Evolutionary conservation across 2,113 vertebrate genomes (phyloP).

Genomic region (Malurus melanocephalus): DNA sequence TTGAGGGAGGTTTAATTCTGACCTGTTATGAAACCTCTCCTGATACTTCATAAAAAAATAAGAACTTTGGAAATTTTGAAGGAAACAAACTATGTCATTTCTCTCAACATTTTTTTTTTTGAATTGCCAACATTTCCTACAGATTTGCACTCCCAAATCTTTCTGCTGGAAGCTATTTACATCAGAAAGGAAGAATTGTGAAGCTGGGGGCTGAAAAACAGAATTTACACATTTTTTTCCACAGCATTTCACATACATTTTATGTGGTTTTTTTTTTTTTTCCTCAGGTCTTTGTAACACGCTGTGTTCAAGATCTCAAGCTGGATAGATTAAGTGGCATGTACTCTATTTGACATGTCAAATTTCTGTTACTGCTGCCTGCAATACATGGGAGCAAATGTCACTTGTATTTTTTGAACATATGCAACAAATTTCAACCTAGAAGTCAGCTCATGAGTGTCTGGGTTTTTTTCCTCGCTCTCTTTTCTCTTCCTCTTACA

Average conservation of each 20-base stretch:
- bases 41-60: neutral
- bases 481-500: neutral
- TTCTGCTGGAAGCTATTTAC: constrained; percentile 54
- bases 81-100: constrained; percentile 21
- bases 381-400: constrained; percentile 61
- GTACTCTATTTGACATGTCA: constrained; percentile 51
- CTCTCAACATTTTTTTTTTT: constrained; percentile 1
- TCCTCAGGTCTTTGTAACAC: constrained; percentile 25
- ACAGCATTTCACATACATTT: constrained; percentile 37
- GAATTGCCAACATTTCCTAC: constrained; percentile 46
- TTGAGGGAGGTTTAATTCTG: neutral
- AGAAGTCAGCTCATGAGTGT: constrained; percentile 41
- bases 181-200: constrained; percentile 49
- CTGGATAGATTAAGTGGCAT: constrained; percentile 52
- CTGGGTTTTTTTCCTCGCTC: neutral
- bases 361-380: constrained; percentile 44
- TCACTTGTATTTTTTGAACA: constrained; percentile 65
- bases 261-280: neutral
- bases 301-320: constrained; percentile 29
- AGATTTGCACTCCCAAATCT: constrained; percentile 42
- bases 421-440: constrained; percentile 54
- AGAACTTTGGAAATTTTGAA: neutral
- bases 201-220: constrained; percentile 35
- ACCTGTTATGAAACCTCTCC: neutral
- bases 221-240: constrained; percentile 26